These are phyloP conservation scores for Alces alces DNA, from an alignment of 2,113 vertebrate species.

Conservation along the genomic window DNA sequence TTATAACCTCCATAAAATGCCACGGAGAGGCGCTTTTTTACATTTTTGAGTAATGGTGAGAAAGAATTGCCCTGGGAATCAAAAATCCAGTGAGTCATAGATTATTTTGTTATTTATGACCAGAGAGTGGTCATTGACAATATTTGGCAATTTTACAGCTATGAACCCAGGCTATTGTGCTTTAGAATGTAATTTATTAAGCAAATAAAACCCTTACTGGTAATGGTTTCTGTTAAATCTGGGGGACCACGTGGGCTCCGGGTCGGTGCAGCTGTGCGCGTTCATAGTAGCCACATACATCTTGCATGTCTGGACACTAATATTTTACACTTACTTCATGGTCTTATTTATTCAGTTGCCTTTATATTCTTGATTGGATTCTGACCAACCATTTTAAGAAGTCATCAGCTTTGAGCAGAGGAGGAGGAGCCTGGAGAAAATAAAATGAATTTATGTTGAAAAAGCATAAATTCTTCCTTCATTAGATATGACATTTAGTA, in stretches of 20 bases:
- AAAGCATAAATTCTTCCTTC: slow-evolving; percentile 79
- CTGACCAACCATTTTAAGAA: slow-evolving; percentile 78
- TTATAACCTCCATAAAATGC: slow-evolving; percentile 87
- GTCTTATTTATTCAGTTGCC: slow-evolving; percentile 82
- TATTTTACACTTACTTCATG: slow-evolving; percentile 89
- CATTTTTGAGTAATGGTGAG: slow-evolving; percentile 84
- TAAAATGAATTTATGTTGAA: slow-evolving; percentile 75
- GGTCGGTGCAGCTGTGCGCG: slow-evolving; percentile 77
- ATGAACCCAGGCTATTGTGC: slow-evolving; percentile 83
- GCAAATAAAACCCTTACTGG: slow-evolving; percentile 86
- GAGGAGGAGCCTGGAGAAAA: slow-evolving; percentile 63
- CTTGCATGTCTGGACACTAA: slow-evolving; percentile 82
- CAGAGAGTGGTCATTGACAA: slow-evolving; percentile 84
- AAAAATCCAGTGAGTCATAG: slow-evolving; percentile 84
- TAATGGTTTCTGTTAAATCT: slow-evolving; percentile 81
- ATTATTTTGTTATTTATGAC: slow-evolving; percentile 87
- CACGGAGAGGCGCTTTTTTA: slow-evolving; percentile 80
- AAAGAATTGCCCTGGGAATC: slow-evolving; percentile 85
- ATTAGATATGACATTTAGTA: slow-evolving; percentile 75
- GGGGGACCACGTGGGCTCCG: slow-evolving; percentile 72
- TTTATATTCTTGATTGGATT: slow-evolving; percentile 80
- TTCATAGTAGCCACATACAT: slow-evolving; percentile 78
- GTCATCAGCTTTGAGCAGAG: slow-evolving; percentile 68
- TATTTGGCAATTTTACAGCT: slow-evolving; percentile 88
- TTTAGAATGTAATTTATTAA: slow-evolving; percentile 89